Evolutionary conservation across 2,797 vertebrate species (phyloP).

Genomic region (Premnoplex brunnescens): DNA sequence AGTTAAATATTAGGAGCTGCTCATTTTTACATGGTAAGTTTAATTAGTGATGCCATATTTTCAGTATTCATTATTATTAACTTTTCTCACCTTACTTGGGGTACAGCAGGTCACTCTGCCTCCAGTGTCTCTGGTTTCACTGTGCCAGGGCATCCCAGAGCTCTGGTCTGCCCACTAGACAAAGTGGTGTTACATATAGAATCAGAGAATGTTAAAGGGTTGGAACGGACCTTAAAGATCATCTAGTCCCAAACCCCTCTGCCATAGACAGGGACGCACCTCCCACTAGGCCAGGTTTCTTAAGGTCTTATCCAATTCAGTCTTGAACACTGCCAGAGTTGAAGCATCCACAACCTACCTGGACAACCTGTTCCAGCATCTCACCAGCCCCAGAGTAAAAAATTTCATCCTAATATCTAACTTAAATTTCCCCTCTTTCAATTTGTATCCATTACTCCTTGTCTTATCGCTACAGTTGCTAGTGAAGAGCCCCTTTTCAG

Average conservation of each 20-base stretch:
- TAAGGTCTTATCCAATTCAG: background rate
- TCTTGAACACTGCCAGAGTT: background rate
- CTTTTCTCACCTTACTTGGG: background rate
- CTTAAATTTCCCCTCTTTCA: background rate
- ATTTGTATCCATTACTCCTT: background rate
- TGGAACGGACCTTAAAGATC: background rate
- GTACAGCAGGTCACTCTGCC: too few relatives aligned
- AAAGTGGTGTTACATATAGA: background rate
- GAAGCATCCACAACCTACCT: background rate
- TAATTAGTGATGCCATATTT: background rate
- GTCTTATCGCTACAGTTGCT: background rate
- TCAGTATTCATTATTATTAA: background rate
- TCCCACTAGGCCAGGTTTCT: background rate
- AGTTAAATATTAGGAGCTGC: background rate
- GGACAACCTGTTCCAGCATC: background rate
- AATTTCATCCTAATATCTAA: background rate
- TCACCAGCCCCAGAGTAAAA: background rate
- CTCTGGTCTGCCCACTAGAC: too few relatives aligned
- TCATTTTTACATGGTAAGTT: background rate
- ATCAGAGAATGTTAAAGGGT: background rate
- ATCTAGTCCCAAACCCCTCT: background rate
- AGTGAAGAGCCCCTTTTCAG: background rate
- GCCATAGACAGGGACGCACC: background rate
- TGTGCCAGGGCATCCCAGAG: background rate
- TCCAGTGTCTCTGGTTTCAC: accelerated